Percentiles rank a stretch among this genome's conserved stretches.
Evolutionary conservation across 1,140 invertebrate species (phyloP).

Genomic region (Maconellicoccus hirsutus): DNA sequence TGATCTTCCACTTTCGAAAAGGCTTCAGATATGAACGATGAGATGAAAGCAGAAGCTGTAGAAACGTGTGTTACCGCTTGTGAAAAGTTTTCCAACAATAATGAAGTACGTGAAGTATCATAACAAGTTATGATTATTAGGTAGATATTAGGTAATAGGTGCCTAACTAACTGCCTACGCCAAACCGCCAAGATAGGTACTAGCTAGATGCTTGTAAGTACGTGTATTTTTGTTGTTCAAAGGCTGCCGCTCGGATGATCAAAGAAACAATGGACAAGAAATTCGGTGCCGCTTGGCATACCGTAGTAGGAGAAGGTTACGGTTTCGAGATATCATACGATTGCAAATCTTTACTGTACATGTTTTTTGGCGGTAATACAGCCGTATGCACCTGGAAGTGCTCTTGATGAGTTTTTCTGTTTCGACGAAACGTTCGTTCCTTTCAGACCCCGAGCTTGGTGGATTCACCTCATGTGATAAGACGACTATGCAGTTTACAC

Average conservation of each 20-base stretch:
- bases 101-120: conserved; percentile 57
- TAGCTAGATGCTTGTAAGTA: too few species aligned
- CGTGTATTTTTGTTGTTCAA: conserved; percentile 25
- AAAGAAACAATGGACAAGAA: conserved; percentile 92
- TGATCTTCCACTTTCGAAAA: conserved; percentile 35
- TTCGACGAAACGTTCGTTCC: too few species aligned
- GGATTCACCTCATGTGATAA: too few species aligned
- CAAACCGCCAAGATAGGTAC: too few species aligned
- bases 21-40: conserved; percentile 81
- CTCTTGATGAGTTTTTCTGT: conserved; percentile 33
- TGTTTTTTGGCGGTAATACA: conserved; percentile 84
- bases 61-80: conserved; percentile 82
- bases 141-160: too few species aligned
- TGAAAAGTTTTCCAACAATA: conserved; percentile 77
- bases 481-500: too few species aligned
- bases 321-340: conserved; percentile 89
- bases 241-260: conserved; percentile 72
- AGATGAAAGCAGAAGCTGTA: conserved; percentile 77
- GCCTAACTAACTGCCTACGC: too few species aligned
- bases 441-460: too few species aligned
- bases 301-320: conserved; percentile 83
- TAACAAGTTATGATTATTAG: neutral
- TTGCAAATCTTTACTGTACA: conserved; percentile 74
- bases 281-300: conserved; percentile 85
- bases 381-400: conserved; percentile 87